Percentiles rank a stretch among this genome's conserved stretches.
phyloP scores from a whole-genome alignment of 1,140 invertebrate genomes.

The Hycleus phaleratus region DNA sequence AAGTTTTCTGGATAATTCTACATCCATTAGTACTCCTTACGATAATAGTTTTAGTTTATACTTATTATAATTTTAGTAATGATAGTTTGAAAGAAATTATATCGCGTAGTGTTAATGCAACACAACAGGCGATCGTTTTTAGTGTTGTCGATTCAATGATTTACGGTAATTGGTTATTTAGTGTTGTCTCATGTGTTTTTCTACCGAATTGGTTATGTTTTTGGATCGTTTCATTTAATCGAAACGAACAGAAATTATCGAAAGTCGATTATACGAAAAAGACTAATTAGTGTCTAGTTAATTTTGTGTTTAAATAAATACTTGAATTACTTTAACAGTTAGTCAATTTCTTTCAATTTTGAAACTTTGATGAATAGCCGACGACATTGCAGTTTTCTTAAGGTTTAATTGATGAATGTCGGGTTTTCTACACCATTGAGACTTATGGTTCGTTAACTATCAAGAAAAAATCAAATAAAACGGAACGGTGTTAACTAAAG shows the following conservation, averaged over 20 bases:
- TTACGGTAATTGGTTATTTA: constrained; percentile 60
- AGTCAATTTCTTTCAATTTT: no score
- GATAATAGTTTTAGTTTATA: constrained; percentile 52
- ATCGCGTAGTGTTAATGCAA: constrained; percentile 50
- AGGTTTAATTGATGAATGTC: no score
- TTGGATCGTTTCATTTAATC: constrained; percentile 39
- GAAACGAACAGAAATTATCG: not conserved
- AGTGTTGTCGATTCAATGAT: constrained; percentile 74
- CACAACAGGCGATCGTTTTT: constrained; percentile 69
- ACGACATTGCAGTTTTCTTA: no score
- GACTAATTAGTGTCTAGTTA: no score
- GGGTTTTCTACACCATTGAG: no score
- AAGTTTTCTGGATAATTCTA: constrained; percentile 52
- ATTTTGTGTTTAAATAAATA: no score
- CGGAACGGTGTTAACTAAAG: no score
- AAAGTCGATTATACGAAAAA: no score
- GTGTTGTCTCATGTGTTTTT: constrained; percentile 45
- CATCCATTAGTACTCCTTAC: constrained; percentile 63
- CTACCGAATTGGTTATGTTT: constrained; percentile 54
- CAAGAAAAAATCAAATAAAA: no score
- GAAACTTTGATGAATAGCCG: no score
- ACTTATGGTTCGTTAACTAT: no score
- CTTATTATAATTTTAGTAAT: constrained; percentile 53
- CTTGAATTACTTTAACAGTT: no score
- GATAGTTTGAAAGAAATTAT: constrained; percentile 46